Conservation (phyloP, 2,797 vertebrate species). For the Geotria australis region DNA sequence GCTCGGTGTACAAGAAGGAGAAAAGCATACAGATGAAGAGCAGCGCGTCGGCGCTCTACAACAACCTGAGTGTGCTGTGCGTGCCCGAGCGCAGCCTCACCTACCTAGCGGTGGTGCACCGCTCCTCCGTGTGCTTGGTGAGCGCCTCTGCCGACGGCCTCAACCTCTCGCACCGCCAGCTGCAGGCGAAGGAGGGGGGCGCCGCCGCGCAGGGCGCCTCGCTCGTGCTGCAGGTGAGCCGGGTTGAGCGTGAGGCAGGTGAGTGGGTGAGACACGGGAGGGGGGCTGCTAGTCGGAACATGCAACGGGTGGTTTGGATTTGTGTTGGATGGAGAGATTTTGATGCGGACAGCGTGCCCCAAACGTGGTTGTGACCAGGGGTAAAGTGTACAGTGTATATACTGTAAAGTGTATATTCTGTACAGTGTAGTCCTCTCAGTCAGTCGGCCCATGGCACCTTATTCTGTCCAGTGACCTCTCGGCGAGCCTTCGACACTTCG, state of each 20-base stretch:
- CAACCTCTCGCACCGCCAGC: constrained; percentile 43
- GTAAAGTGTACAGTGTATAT: no score
- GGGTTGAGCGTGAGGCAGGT: neutral
- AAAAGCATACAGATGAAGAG: constrained; percentile 32
- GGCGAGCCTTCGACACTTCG: no score
- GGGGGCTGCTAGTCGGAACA: neutral
- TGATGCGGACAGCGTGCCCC: no score
- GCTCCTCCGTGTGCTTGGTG: constrained; percentile 38
- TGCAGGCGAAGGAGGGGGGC: constrained; percentile 41
- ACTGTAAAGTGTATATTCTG: no score
- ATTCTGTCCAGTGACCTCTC: no score
- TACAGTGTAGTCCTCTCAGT: no score
- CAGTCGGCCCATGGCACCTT: no score
- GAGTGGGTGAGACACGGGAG: neutral
- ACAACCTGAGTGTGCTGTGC: constrained; percentile 53
- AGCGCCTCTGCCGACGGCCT: constrained; percentile 35
- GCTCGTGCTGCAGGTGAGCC: constrained; percentile 36
- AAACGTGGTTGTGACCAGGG: no score
- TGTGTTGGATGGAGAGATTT: no score
- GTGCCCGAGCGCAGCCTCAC: constrained; percentile 20
- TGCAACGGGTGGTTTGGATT: no score
- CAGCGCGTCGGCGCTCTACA: constrained; percentile 49
- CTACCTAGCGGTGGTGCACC: constrained; percentile 43
- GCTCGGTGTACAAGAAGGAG: constrained; percentile 40
- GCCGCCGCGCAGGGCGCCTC: constrained; percentile 21